phyloP scores from a whole-genome alignment of 2,113 vertebrate species.

The Phaetusa simplex region DNA sequence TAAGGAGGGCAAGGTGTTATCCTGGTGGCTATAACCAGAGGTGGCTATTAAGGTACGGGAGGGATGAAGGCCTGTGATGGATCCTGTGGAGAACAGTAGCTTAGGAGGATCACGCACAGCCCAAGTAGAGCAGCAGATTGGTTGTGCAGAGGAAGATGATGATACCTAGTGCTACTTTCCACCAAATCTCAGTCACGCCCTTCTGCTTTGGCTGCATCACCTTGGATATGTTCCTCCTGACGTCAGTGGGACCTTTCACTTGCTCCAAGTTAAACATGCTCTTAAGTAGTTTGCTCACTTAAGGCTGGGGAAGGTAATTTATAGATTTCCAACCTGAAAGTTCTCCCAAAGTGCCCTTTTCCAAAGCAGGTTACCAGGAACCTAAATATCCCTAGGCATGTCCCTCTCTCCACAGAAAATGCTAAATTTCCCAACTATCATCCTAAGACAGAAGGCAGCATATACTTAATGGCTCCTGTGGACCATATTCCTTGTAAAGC shows the following conservation, averaged over 20 bases:
- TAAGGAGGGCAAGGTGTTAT: neutral
- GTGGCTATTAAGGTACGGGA: neutral
- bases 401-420: neutral
- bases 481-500: constrained; percentile 1
- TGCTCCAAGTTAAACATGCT: neutral
- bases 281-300: neutral
- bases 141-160: neutral
- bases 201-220: neutral
- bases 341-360: neutral
- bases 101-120: neutral
- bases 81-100: neutral
- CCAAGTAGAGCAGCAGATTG: neutral
- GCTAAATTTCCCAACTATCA: neutral
- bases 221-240: neutral
- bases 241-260: neutral
- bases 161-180: neutral
- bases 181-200: neutral
- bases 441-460: neutral
- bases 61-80: neutral
- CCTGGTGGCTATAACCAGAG: neutral
- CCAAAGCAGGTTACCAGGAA: constrained; percentile 22
- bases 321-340: neutral
- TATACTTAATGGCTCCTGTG: neutral
- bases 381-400: neutral
- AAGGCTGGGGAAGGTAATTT: neutral